These are phyloP conservation scores for Brenthis daphne DNA, from an alignment of 2,888 invertebrate species.

Conservation along the genomic window DNA sequence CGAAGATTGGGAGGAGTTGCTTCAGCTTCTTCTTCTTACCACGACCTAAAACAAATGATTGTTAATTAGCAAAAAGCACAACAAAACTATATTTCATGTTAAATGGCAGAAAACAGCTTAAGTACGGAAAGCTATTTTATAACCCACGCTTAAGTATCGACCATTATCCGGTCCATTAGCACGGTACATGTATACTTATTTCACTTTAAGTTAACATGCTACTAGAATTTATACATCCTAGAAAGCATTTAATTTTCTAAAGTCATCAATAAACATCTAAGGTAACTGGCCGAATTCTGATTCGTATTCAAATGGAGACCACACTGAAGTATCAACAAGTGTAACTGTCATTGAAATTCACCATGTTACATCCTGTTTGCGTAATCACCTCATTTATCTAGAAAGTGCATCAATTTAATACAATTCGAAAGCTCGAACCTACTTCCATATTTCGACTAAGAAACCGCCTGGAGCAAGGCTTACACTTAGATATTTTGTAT, in stretches of 20 bases:
- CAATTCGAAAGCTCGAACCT: constrained; percentile 72
- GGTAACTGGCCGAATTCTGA: constrained; percentile 52
- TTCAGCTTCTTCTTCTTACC: constrained; percentile 91
- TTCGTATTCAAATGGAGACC: constrained; percentile 57
- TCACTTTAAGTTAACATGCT: constrained; percentile 17
- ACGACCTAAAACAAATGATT: constrained; percentile 80
- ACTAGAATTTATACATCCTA: constrained; percentile 10
- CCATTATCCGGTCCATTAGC: constrained; percentile 22
- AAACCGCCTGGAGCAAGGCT: constrained; percentile 70
- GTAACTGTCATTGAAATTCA: constrained; percentile 74
- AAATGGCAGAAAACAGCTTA: neutral
- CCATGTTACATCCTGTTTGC: constrained; percentile 73
- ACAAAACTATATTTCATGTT: neutral
- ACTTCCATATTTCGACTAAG: constrained; percentile 69
- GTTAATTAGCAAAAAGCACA: too few species aligned
- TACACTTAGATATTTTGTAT: constrained; percentile 64
- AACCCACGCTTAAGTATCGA: constrained; percentile 11
- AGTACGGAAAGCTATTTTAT: constrained; percentile 12
- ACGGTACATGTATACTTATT: constrained; percentile 17
- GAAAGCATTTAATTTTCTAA: constrained; percentile 16
- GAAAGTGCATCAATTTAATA: constrained; percentile 74
- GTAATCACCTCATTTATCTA: constrained; percentile 73
- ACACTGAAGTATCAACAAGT: constrained; percentile 52
- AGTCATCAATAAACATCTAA: constrained; percentile 43
- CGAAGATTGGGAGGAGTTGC: constrained; percentile 87